Conservation (phyloP, 2,797 vertebrate species). For the Malurus splendens region DNA sequence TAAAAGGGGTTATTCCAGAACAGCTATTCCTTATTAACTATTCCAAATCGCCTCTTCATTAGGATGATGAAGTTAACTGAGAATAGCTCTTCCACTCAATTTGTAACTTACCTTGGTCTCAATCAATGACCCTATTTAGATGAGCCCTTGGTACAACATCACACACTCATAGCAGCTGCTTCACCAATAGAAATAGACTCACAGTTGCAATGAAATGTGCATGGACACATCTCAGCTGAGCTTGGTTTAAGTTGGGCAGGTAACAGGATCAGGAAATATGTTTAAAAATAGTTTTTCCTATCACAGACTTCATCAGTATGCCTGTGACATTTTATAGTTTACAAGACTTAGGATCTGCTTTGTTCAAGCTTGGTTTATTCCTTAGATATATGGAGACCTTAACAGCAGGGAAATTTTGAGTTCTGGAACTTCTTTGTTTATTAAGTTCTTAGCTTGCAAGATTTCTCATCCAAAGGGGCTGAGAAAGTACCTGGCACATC, state of each 20-base stretch:
- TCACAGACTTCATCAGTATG: background rate
- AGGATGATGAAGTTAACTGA: background rate
- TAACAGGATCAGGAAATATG: background rate
- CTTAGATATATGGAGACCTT: background rate
- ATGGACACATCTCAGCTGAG: background rate
- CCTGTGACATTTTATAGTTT: background rate
- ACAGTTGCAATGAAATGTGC: background rate
- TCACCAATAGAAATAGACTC: background rate
- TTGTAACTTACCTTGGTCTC: background rate
- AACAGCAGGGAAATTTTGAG: background rate
- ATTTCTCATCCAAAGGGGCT: slow-evolving; percentile 51
- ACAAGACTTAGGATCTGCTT: background rate
- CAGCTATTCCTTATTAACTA: slow-evolving; percentile 31
- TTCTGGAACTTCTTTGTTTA: slow-evolving; percentile 43
- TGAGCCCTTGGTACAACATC: background rate
- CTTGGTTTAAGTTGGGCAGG: background rate
- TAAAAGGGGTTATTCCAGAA: slow-evolving; percentile 28
- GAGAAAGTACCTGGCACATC: slow-evolving; percentile 63
- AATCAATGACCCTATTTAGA: background rate
- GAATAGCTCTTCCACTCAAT: background rate
- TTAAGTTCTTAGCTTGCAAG: slow-evolving; percentile 48
- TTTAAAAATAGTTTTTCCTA: background rate
- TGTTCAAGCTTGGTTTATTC: background rate
- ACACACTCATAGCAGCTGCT: background rate
- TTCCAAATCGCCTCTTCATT: background rate